Evolutionary conservation across 2,113 vertebrate genomes (phyloP).

Genomic region (Orthonyx spaldingii): DNA sequence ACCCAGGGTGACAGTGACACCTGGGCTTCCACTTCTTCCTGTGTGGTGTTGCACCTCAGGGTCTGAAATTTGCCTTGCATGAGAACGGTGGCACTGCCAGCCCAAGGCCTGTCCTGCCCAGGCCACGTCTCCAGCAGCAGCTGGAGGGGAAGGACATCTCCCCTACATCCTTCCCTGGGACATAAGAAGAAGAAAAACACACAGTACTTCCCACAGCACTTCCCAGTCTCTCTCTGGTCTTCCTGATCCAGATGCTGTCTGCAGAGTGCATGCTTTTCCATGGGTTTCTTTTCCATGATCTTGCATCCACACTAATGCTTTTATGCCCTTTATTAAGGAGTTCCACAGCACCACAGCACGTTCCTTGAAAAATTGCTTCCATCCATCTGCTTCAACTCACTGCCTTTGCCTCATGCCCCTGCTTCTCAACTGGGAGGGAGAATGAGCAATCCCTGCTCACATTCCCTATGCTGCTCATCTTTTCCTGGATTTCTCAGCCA

Average conservation of each 20-base stretch:
- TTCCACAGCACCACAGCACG: neutral
- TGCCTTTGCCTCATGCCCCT: neutral
- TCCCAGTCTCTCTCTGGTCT: neutral
- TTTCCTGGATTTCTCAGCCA: neutral
- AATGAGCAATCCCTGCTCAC: neutral
- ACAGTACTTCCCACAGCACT: neutral
- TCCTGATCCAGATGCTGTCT: neutral
- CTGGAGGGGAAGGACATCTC: neutral
- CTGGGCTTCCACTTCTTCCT: neutral
- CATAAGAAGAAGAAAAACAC: neutral
- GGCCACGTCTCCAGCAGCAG: neutral
- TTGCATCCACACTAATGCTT: neutral
- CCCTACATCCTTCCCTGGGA: neutral
- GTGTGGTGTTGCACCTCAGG: neutral
- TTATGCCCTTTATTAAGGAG: neutral
- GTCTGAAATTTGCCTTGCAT: neutral
- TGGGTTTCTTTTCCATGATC: neutral
- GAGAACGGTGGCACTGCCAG: neutral
- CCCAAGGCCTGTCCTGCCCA: neutral
- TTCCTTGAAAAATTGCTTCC: neutral
- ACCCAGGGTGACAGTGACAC: accelerated
- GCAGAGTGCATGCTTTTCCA: neutral
- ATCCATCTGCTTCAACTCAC: neutral
- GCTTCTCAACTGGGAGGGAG: neutral
- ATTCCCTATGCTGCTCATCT: neutral